Evolutionary conservation across 2,797 vertebrate genomes (phyloP), one percentile per base, ranked within the genome.

Genomic region (Dicrostonyx torquatus): DNA sequence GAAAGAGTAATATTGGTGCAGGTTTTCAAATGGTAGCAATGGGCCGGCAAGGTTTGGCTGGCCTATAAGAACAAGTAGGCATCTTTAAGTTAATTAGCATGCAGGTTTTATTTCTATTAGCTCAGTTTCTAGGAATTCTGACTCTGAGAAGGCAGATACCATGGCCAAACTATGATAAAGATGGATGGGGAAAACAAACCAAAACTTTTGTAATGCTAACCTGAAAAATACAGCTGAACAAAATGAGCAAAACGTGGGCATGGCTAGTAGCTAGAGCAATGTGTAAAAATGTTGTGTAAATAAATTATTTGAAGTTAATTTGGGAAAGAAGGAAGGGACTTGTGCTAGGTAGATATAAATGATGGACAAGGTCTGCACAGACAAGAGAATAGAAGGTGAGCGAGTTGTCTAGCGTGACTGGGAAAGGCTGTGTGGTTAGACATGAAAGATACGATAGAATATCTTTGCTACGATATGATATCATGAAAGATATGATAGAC

Each of bases 31-130:
- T 40, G 31, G 4, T 76, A 83, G 37, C 88, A 93, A 48, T 26
- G 68, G 66, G 50, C 4, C 78, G 60, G 4, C 43, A 86, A 90
- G 34, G 4, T 93, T 80, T 93, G 29, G 91, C 29, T 77, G 75
- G 3, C 62, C 87, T 91, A 10, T 55, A 78, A n/a, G 2, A 72
- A 31, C 43, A 2, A 40, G 18, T 75, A n/a, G 60, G 11, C 75
- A 17, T 96, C 40, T 58, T 94, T 34, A 92, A 62, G 26, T 43
- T 90, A 53, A 6, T 88, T 96, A 66, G 87, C 94, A 73, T 84
- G 68, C n/a, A 92, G 80, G 82, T 80, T 89, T 22, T 89, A 1
- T 87, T 87, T 85, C 89, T 89, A 18, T 64, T 45, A 18, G 64
- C 94, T 45, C 34, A 76, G n/a, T 90, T 91, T 80, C 79, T 77